Evolutionary conservation across 1,140 invertebrate species (phyloP).

Genomic region (Bombus superbus): DNA sequence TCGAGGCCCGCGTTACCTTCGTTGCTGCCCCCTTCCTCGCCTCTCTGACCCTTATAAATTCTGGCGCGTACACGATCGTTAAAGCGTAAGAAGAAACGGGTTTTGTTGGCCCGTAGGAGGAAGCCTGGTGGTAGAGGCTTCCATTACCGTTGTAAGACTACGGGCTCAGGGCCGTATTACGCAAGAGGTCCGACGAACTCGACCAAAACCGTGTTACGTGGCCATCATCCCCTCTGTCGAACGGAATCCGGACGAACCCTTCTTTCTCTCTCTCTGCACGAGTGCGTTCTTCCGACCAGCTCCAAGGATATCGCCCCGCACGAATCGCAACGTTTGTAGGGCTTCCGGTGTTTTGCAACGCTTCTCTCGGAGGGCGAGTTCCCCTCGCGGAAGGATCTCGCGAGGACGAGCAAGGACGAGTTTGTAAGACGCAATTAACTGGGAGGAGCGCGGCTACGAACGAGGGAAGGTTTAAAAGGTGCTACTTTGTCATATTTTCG

Average conservation of each 20-base stretch:
- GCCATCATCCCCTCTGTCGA: background rate
- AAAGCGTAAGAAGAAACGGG: conserved; percentile 73
- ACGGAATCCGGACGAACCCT: conserved; percentile 6
- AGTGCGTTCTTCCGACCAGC: background rate
- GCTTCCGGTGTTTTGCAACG: background rate
- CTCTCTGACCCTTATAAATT: conserved; percentile 62
- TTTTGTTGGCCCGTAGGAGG: conserved; percentile 72
- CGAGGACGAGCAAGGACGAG: background rate
- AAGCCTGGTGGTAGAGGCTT: conserved; percentile 71
- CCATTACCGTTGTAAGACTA: conserved; percentile 78
- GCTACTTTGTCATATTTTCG: no score
- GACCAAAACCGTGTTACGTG: conserved; percentile 44
- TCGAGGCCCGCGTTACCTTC: background rate
- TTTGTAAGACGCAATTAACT: no score
- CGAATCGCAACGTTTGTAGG: background rate
- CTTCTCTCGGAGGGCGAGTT: background rate
- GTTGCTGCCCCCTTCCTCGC: background rate
- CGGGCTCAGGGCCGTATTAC: conserved; percentile 75
- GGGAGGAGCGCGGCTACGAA: no score
- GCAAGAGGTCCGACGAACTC: conserved; percentile 68
- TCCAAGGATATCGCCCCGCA: background rate
- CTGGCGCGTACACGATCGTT: conserved; percentile 71
- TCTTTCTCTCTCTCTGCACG: background rate
- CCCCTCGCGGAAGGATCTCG: background rate
- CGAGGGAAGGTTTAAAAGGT: no score